Evolutionary conservation across 2,113 vertebrate genomes (phyloP), one percentile per base, ranked within the genome.

Genomic region (Oreotrochilus melanogaster): DNA sequence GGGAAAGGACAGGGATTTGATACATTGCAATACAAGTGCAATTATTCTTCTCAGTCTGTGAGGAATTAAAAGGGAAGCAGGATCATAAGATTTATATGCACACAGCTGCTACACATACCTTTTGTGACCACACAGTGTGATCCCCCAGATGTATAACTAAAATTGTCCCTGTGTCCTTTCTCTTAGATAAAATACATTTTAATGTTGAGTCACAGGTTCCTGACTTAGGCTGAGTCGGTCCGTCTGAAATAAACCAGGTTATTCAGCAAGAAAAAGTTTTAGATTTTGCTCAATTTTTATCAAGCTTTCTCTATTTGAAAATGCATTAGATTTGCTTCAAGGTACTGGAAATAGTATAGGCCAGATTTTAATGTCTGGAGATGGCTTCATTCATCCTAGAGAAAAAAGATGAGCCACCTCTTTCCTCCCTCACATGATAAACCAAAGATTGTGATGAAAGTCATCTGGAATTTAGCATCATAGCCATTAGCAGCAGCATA

Each of bases 151-250:
- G 10, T 22, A 62, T 30, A 74, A 78, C 7, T 74, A 47, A 70
- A 94, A 84, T 31, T 58, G 28, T 56, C 13, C 37, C 24, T 43
- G 5, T 61, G n/a, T 66, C 60, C 31, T 89, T 92, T 71, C 27
- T 66, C 25, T 51, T 42, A 74, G 33, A 25, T 78, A 86, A 92
- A 83, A 73, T 11, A 30, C 1, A 0, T 51, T 86, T 83, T 83
- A 23, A 18, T 48, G 43, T 48, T 1, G 2, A 86, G 62, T 56
- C 58, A 67, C 62, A 79, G 27, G 31, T 90, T 48, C n/a, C 35
- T 47, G 21, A 51, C 48, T 67, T 1, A 0, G 0, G 31, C 42
- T 88, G 33, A 71, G 45, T 88, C 0, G 0, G 27, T 54, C 31
- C 61, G 87, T 45, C 74, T 86, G 64, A 70, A 92, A 83, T 65